Base-by-base conservation (phyloP, 2,888 invertebrate species). In the Cephus spinipes region DNA sequence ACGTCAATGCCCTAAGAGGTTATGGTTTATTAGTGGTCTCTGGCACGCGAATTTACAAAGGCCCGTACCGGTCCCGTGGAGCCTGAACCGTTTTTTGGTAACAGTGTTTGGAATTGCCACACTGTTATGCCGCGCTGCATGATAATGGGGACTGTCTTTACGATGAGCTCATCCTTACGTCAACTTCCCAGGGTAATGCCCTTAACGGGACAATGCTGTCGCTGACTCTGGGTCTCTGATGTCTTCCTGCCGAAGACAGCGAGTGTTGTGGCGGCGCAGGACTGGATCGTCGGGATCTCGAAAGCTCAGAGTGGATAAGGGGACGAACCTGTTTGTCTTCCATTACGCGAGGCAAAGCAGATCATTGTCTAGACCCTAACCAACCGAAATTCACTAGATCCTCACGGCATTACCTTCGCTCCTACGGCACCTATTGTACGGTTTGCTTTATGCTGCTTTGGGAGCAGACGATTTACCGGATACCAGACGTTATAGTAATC, bases 291-390 rank as follows among this genome's bases (percentile, higher is more conserved):
- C 55, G 23, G 55, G 55, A 55, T 55, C 55, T 55, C 55, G 55
- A 55, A 55, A 55, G 55, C 55, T 55, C 55, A 9, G 55, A 55
- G 23, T 83, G 84, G 84, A 86, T 85, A 85, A 86, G 86, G 84
- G 85, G 80, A 83, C 31, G 71, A 82, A 81, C 79, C 87, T 87
- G 87, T 89, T 89, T 88, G 87, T 87, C 89, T 88, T 89, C 87
- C 86, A 88, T 88, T 87, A 88, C 87, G 86, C 86, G 83, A 86
- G 85, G 85, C 86, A 87, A 87, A 87, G 85, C 86, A 88, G 87
- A 88, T 89, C 87, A 88, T 88, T 88, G 87, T 88, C 87, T 85
- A 83, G 79, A 84, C 82, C 83, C 87, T 87, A 87, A 88, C 87
- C 87, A 86, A 87, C 86, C 85, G 84, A 87, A 87, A 87, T 87